Evolutionary conservation across 92 coral and sea anemone genomes (phyloP).

Genomic region (Zoanthus solanderi): DNA sequence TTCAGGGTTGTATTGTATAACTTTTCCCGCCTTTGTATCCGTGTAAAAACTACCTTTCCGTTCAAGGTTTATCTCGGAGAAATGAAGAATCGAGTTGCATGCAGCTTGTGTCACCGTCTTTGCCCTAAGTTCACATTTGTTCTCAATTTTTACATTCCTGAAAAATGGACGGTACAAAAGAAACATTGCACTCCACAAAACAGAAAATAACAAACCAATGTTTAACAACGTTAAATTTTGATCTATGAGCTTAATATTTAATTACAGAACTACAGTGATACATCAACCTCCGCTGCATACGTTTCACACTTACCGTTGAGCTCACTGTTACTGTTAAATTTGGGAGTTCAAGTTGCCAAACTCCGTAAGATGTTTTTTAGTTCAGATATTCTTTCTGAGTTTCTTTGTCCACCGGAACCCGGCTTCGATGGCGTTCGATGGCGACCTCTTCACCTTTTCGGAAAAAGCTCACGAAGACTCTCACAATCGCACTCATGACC

Average conservation of each 20-base stretch:
- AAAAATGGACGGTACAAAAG: no score
- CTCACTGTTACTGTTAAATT: no score
- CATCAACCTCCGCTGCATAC: no score
- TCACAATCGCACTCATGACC: background rate
- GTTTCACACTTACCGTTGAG: no score
- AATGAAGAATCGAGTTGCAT: conserved; percentile 43
- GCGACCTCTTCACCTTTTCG: background rate
- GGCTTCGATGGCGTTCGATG: background rate
- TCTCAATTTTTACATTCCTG: background rate
- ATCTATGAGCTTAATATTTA: no score
- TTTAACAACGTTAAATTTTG: no score
- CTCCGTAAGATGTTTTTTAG: background rate
- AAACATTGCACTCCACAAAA: no score
- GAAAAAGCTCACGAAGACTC: background rate
- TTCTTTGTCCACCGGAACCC: conserved; percentile 2
- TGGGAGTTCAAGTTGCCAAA: no score
- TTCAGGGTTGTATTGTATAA: conserved; percentile 27
- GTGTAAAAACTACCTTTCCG: conserved; percentile 32
- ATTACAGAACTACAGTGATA: no score
- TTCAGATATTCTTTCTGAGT: background rate
- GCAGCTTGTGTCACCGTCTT: conserved; percentile 52
- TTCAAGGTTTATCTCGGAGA: conserved; percentile 24
- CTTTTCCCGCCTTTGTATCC: background rate
- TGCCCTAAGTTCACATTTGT: conserved; percentile 54
- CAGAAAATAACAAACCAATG: no score